Evolutionary conservation across 2,113 vertebrate species (phyloP).

Genomic region (Reinhardtius hippoglossoides): DNA sequence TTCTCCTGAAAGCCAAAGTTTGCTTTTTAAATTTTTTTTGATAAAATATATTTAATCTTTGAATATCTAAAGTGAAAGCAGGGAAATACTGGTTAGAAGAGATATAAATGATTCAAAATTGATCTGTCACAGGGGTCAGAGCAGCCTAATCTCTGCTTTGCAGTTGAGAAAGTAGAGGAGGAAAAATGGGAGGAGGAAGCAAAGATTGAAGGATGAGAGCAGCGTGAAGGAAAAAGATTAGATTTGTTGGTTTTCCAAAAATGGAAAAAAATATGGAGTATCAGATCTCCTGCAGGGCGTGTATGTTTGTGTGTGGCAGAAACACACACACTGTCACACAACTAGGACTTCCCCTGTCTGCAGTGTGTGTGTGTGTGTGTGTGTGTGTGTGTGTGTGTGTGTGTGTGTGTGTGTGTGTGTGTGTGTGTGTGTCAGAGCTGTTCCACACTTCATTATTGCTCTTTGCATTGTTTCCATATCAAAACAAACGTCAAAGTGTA

Average conservation of each 20-base stretch:
- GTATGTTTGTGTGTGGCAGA: constrained; percentile 2
- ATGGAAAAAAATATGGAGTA: neutral
- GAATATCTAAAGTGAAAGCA: neutral
- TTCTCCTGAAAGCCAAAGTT: neutral
- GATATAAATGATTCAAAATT: neutral
- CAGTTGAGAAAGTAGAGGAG: constrained; percentile 9
- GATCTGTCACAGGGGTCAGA: neutral
- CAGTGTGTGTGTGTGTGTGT: neutral
- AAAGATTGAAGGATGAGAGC: constrained; percentile 19
- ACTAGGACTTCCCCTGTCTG: constrained; percentile 34
- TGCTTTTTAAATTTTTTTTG: neutral
- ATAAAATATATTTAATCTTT: neutral
- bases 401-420: neutral
- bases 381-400: too few relatives aligned
- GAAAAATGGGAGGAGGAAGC: neutral
- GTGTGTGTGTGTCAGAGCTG: constrained; percentile 14
- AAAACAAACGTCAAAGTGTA: constrained; percentile 29
- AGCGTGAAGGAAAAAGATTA: neutral
- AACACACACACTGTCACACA: neutral
- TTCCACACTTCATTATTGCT: constrained; percentile 22
- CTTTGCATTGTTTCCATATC: constrained; percentile 32
- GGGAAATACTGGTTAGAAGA: neutral
- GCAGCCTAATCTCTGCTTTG: neutral
- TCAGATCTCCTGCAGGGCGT: neutral
- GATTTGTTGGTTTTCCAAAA: too few relatives aligned